Conservation (phyloP, 2,888 invertebrate genomes). For the Calameuta pallipes region DNA sequence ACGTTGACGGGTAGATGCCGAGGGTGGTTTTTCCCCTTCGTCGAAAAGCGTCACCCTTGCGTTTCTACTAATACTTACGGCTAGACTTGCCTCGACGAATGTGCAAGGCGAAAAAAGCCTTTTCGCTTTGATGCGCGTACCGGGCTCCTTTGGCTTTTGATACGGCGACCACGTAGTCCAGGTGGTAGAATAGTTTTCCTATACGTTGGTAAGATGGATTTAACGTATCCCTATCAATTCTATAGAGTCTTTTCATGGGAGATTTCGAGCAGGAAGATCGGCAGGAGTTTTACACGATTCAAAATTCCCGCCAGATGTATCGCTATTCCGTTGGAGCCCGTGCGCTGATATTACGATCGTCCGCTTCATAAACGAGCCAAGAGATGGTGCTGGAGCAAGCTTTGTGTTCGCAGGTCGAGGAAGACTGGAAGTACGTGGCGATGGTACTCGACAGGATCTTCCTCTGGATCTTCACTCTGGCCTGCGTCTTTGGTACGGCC, state of each 20-base stretch:
- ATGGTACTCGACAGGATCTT: conserved; percentile 97
- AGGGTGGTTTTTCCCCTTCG: background rate
- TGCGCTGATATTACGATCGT: background rate
- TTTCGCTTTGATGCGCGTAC: background rate
- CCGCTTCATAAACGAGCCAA: background rate
- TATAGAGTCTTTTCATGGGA: too few relatives aligned
- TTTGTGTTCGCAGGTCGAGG: conserved; percentile 79
- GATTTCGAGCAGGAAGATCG: background rate
- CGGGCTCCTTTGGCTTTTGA: background rate
- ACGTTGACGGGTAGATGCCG: background rate
- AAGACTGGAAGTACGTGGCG: conserved; percentile 98
- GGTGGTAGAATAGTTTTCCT: background rate
- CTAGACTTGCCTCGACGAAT: background rate
- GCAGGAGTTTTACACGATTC: background rate
- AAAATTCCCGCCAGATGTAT: background rate
- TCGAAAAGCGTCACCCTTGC: background rate
- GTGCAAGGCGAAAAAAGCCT: background rate
- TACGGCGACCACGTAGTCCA: background rate
- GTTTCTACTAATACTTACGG: background rate
- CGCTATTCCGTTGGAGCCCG: too few relatives aligned
- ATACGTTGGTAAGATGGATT: background rate
- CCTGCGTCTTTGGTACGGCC: conserved; percentile 90
- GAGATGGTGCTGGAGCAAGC: background rate
- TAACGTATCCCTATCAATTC: background rate
- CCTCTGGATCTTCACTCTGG: conserved; percentile 94